These are phyloP conservation scores for Tipula unca DNA, from an alignment of 2,888 invertebrate genomes.

Conservation along the genomic window DNA sequence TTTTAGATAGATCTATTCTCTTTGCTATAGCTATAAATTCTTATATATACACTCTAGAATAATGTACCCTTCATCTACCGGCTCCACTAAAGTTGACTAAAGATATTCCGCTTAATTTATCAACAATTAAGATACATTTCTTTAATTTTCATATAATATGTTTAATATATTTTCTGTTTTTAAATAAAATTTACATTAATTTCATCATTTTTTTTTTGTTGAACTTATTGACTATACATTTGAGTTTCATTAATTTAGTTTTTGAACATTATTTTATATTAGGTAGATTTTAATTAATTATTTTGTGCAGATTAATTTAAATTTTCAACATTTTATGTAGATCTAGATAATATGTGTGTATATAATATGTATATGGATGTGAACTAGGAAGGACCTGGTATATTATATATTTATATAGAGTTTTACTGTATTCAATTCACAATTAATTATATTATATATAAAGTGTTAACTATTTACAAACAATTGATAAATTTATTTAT, in stretches of 20 bases:
- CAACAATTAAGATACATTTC: background rate
- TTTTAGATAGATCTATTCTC: no score
- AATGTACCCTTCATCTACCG: no score
- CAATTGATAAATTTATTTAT: background rate
- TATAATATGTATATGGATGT: background rate
- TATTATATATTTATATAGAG: background rate
- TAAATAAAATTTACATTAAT: slow-evolving; percentile 14
- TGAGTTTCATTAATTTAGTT: background rate
- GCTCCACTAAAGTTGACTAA: no score
- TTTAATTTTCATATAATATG: background rate
- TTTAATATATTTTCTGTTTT: background rate
- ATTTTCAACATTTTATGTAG: background rate
- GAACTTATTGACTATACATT: background rate
- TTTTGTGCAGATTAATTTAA: background rate
- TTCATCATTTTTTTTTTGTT: background rate
- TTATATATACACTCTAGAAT: no score
- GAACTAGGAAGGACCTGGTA: background rate
- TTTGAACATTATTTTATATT: background rate
- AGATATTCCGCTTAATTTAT: no score
- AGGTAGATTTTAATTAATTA: no score
- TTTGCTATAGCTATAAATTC: no score
- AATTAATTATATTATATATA: background rate
- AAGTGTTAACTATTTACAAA: background rate
- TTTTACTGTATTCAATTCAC: background rate
- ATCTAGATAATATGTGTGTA: background rate